Conservation (phyloP, 2,113 vertebrate species). For the Corythoichthys haematopterus region DNA sequence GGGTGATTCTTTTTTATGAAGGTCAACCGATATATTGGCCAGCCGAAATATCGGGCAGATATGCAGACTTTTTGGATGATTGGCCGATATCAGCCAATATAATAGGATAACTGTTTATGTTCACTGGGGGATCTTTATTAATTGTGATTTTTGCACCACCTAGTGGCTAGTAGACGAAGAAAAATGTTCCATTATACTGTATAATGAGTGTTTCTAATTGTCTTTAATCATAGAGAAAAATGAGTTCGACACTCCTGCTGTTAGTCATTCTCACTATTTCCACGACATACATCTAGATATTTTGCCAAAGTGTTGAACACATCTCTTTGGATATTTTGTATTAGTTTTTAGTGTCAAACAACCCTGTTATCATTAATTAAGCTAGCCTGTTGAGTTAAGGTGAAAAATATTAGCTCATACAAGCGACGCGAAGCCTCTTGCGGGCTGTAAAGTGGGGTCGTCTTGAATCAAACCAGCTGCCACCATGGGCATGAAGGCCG, state of each 20-base stretch:
- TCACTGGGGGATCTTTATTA: too few relatives aligned
- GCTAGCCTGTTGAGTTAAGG: background rate
- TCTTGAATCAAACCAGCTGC: constrained; percentile 95
- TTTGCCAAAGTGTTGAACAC: background rate
- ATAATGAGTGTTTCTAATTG: too few relatives aligned
- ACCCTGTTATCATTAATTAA: background rate
- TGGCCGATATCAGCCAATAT: too few relatives aligned
- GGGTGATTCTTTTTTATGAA: too few relatives aligned
- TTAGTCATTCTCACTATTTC: background rate
- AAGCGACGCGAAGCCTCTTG: constrained; percentile 89
- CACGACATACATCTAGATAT: background rate
- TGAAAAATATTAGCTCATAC: constrained; percentile 75
- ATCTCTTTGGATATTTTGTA: background rate
- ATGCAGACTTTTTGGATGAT: too few relatives aligned
- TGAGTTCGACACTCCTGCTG: background rate
- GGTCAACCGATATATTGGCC: too few relatives aligned
- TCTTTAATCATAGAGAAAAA: too few relatives aligned
- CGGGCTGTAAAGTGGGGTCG: constrained; percentile 97
- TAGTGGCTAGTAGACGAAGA: too few relatives aligned
- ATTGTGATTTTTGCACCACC: too few relatives aligned
- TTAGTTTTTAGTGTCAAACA: background rate
- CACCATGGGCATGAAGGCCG: constrained; percentile 98
- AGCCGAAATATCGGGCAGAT: too few relatives aligned
- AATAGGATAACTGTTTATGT: too few relatives aligned
- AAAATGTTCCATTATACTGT: too few relatives aligned